phyloP scores from a whole-genome alignment of 1,140 invertebrate genomes.

The Dryas iulia region DNA sequence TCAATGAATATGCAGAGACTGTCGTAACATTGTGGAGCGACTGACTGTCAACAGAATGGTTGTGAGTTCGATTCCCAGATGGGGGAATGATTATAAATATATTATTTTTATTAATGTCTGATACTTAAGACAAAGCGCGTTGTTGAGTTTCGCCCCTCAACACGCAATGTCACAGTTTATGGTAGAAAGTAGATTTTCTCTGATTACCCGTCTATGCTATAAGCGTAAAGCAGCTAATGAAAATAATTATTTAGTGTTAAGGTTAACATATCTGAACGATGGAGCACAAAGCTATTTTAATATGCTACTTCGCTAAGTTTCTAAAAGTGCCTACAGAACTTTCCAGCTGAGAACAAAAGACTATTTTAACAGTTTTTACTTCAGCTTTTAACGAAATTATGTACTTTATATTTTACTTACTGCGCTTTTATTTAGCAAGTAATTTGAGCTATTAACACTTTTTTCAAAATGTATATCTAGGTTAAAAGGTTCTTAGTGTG shows the following conservation, averaged over 20 bases:
- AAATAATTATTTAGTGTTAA: background rate
- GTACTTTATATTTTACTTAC: background rate
- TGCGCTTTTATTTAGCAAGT: background rate
- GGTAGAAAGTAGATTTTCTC: too few species aligned
- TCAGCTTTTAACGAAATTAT: background rate
- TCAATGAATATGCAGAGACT: too few species aligned
- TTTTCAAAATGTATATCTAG: background rate
- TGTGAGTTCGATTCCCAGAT: too few species aligned
- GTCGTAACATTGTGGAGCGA: too few species aligned
- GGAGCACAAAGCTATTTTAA: constrained; percentile 5
- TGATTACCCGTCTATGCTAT: too few species aligned
- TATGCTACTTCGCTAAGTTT: constrained; percentile 4
- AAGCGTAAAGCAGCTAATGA: too few species aligned
- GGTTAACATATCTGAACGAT: background rate
- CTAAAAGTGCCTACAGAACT: constrained; percentile 6
- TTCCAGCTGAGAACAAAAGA: constrained; percentile 7
- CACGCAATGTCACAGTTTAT: too few species aligned
- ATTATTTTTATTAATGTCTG: too few species aligned
- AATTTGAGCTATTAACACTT: background rate
- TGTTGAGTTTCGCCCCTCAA: too few species aligned
- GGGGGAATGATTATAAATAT: too few species aligned
- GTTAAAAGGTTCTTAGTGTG: background rate
- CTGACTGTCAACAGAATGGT: too few species aligned
- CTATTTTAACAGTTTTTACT: constrained; percentile 7
- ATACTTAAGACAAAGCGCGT: too few species aligned